Conservation (phyloP, 1,140 invertebrate species). For the Heliconius hermathena region DNA sequence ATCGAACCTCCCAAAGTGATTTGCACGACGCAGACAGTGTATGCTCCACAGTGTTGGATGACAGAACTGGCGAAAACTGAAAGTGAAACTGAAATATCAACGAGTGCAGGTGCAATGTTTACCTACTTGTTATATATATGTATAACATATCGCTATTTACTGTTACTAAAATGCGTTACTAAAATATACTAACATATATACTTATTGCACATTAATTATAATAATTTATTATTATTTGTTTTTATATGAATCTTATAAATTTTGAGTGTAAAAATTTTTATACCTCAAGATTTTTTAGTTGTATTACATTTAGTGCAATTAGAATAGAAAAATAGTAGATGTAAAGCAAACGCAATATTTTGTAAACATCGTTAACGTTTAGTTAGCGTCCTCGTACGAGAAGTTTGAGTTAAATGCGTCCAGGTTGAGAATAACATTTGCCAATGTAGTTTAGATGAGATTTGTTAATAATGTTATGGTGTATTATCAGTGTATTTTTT, state of each 20-base stretch:
- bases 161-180: not conserved
- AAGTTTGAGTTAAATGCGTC: constrained; percentile 31
- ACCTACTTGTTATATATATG: constrained; percentile 45
- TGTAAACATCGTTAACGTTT: constrained; percentile 71
- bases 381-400: constrained; percentile 43
- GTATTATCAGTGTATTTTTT: not conserved
- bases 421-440: constrained; percentile 34
- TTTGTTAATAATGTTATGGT: constrained; percentile 2
- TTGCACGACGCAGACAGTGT: constrained; percentile 53
- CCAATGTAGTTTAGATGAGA: constrained; percentile 24
- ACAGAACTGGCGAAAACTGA: constrained; percentile 41
- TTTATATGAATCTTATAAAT: not conserved
- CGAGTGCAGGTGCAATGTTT: constrained; percentile 74
- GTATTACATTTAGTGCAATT: not conserved
- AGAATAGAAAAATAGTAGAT: constrained; percentile 5
- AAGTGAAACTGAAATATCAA: constrained; percentile 59
- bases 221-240: not conserved
- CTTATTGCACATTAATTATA: not conserved
- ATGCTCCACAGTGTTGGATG: constrained; percentile 56
- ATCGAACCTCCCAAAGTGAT: constrained; percentile 55
- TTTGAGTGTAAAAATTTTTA: not conserved
- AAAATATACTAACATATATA: not conserved
- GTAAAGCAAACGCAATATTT: constrained; percentile 68
- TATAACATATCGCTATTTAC: constrained; percentile 19
- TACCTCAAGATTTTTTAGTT: not conserved